Evolutionary conservation across 2,888 invertebrate genomes (phyloP).

Genomic region (Sepiola atlantica): DNA sequence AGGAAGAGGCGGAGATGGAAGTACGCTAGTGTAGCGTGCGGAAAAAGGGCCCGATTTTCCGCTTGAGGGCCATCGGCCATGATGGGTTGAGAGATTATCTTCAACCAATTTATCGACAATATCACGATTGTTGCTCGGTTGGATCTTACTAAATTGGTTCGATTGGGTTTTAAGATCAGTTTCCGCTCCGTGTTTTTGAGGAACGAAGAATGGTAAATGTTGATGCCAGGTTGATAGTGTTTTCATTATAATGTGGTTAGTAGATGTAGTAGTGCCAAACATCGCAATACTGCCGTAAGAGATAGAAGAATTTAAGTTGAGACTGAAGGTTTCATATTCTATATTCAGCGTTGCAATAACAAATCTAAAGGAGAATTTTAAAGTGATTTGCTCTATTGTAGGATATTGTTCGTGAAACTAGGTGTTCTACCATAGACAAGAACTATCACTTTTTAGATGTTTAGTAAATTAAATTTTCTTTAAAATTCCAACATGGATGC

Average conservation of each 20-base stretch:
- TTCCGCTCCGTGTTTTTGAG: neutral
- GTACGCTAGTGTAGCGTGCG: neutral
- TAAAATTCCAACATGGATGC: too few species aligned
- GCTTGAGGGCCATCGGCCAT: neutral
- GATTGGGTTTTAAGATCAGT: neutral
- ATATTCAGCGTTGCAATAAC: neutral
- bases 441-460: too few species aligned
- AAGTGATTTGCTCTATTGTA: too few species aligned
- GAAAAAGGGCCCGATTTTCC: slow-evolving; percentile 8
- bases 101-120: neutral
- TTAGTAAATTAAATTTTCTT: too few species aligned
- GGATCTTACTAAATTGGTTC: neutral
- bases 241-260: neutral
- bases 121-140: neutral
- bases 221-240: neutral
- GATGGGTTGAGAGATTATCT: slow-evolving; percentile 21
- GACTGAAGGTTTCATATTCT: neutral
- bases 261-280: neutral
- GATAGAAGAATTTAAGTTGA: neutral
- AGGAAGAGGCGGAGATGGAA: neutral
- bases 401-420: too few species aligned
- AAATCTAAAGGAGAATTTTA: too few species aligned
- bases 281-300: neutral
- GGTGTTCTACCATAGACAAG: too few species aligned
- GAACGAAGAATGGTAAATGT: neutral